These are phyloP conservation scores for Thecocarcelia acutangulata DNA, from an alignment of 2,888 invertebrate species.

Conservation along the genomic window DNA sequence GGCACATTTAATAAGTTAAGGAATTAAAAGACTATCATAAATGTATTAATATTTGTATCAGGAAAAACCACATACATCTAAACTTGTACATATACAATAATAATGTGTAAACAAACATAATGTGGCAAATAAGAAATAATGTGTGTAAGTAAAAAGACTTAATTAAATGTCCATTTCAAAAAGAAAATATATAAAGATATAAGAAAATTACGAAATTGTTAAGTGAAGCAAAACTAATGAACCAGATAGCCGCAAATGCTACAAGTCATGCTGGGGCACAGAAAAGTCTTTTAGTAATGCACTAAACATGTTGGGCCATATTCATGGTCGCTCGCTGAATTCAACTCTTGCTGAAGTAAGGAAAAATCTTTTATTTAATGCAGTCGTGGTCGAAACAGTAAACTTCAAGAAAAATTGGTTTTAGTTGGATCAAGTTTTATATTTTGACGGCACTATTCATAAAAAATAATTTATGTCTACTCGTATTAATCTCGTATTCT, in stretches of 20 bases:
- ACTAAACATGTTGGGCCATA: too few relatives aligned
- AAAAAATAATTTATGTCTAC: too few relatives aligned
- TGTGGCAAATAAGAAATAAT: not conserved
- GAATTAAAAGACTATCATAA: constrained; percentile 16
- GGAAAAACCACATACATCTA: not conserved
- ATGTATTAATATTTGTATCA: not conserved
- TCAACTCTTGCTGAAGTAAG: too few relatives aligned
- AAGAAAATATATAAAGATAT: not conserved
- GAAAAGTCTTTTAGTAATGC: not conserved
- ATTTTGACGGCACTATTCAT: too few relatives aligned
- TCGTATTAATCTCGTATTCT: too few relatives aligned
- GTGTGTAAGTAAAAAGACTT: not conserved
- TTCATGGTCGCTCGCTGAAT: too few relatives aligned
- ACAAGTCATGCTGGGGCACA: too few relatives aligned
- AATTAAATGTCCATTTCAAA: constrained; percentile 19
- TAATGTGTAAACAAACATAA: not conserved
- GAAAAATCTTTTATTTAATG: too few relatives aligned
- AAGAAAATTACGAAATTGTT: constrained; percentile 66
- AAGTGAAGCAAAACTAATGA: constrained; percentile 65
- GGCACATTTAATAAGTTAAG: constrained; percentile 14
- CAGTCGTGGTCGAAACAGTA: too few relatives aligned
- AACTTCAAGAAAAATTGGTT: too few relatives aligned
- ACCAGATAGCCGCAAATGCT: not conserved
- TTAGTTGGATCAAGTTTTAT: too few relatives aligned
- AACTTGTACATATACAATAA: constrained; percentile 16